These are phyloP conservation scores for Calliphora vicina DNA, from an alignment of 1,140 invertebrate genomes.

Conservation along the genomic window DNA sequence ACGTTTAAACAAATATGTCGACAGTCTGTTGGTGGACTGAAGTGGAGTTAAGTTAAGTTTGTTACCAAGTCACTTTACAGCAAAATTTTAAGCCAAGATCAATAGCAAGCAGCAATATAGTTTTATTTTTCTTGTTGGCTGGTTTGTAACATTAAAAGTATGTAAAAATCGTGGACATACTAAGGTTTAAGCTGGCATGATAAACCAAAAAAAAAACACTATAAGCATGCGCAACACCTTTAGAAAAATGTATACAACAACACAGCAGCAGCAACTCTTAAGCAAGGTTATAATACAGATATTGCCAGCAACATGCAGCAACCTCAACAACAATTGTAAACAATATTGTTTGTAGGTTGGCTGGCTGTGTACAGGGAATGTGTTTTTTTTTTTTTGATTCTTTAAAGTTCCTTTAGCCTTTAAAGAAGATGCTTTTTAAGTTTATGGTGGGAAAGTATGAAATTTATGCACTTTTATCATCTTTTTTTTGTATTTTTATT, in stretches of 20 bases:
- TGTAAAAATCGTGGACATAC: neutral
- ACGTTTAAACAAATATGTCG: neutral
- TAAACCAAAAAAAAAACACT: no score
- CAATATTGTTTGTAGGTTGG: neutral
- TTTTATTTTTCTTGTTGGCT: no score
- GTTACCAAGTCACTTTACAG: neutral
- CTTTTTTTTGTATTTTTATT: neutral
- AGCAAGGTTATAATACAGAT: neutral
- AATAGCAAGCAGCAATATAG: neutral
- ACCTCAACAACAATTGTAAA: neutral
- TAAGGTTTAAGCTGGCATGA: neutral
- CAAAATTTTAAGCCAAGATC: neutral
- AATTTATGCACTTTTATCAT: neutral
- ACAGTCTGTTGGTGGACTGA: neutral
- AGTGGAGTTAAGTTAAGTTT: neutral
- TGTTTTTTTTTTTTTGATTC: no score
- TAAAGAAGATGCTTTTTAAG: neutral
- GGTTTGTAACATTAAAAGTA: constrained; percentile 8
- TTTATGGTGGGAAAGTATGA: constrained; percentile 13
- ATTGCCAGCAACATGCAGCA: neutral
- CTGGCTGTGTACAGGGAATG: neutral
- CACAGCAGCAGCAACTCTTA: neutral
- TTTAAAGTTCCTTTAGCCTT: neutral
- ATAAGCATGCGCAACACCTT: constrained; percentile 14
- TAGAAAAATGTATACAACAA: neutral